phyloP scores from a whole-genome alignment of 1,140 invertebrate species.

The Aphelenchoides avenae region DNA sequence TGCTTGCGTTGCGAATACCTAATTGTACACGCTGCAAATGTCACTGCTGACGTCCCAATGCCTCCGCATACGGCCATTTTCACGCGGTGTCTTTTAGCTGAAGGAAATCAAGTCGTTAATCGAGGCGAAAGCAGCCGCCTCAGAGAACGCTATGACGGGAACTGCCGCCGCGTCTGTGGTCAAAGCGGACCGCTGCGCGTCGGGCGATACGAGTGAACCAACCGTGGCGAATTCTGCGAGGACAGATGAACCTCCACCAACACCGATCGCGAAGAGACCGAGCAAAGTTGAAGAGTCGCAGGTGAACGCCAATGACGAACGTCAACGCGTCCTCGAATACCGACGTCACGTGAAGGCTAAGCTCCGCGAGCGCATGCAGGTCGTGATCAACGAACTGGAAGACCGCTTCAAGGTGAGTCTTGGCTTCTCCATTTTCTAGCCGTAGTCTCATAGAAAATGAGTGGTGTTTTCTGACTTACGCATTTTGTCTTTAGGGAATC shows the following conservation, averaged over 20 bases:
- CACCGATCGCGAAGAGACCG: too few relatives aligned
- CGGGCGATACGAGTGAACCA: neutral
- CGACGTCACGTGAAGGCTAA: slow-evolving; percentile 5
- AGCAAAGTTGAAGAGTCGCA: neutral
- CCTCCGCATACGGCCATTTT: too few relatives aligned
- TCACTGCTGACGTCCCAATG: too few relatives aligned
- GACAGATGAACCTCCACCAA: too few relatives aligned
- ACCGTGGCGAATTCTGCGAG: neutral
- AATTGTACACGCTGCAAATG: too few relatives aligned
- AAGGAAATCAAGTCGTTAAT: too few relatives aligned
- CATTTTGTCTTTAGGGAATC: neutral
- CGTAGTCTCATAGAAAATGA: neutral
- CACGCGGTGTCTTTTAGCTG: too few relatives aligned
- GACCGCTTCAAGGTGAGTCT: neutral
- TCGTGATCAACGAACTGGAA: slow-evolving; percentile 6
- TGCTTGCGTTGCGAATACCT: too few relatives aligned
- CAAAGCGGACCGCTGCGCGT: neutral
- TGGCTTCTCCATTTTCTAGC: slow-evolving; percentile 3
- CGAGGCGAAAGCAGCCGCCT: too few relatives aligned
- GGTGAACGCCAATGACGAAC: neutral
- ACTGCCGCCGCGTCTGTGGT: neutral
- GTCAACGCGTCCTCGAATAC: neutral
- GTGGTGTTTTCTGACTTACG: neutral
- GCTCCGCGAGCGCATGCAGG: slow-evolving; percentile 5
- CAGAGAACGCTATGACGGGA: neutral